phyloP scores from a whole-genome alignment of 2,888 invertebrate genomes.

The Argynnis bischoffii region DNA sequence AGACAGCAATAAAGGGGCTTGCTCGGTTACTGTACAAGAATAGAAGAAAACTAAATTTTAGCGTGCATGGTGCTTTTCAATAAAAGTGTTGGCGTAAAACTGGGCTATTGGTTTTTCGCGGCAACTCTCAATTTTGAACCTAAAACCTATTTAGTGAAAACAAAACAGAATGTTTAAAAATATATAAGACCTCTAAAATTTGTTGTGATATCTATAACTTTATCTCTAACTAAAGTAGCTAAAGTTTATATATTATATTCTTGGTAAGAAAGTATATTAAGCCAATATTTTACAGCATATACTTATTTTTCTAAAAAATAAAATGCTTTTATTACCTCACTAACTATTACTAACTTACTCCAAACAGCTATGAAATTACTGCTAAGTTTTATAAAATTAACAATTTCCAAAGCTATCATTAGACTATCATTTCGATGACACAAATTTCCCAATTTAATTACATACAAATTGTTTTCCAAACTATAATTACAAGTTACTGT shows the following conservation, averaged over 20 bases:
- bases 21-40: constrained; percentile 53
- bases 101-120: constrained; percentile 67
- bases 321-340: no score
- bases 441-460: constrained; percentile 8
- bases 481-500: constrained; percentile 25
- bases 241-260: no score
- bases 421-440: background rate
- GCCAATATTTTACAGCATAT: no score
- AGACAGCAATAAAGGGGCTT: constrained; percentile 49
- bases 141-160: constrained; percentile 22
- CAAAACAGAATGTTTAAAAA: background rate
- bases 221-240: no score
- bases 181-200: background rate
- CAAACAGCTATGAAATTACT: no score
- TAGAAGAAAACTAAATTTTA: constrained; percentile 59
- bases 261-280: no score
- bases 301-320: no score
- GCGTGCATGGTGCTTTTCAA: constrained; percentile 64
- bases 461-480: constrained; percentile 17
- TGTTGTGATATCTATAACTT: background rate
- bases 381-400: no score
- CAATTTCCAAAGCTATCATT: background rate
- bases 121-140: constrained; percentile 38
- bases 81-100: constrained; percentile 68
- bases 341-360: no score